Evolutionary conservation across 2,113 vertebrate species (phyloP).

Genomic region (Fulica atra): DNA sequence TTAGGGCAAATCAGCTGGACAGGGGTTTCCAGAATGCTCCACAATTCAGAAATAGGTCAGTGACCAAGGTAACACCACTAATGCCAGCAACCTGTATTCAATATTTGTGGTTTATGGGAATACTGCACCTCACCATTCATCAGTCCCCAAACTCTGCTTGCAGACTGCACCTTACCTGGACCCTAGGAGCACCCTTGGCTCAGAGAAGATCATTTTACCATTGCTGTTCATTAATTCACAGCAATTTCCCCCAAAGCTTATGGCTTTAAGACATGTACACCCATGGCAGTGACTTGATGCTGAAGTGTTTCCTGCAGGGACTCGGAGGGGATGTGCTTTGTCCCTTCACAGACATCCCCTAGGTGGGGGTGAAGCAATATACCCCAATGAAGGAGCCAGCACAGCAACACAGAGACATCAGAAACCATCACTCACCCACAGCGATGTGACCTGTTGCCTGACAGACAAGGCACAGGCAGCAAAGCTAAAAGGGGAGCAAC

Average conservation of each 20-base stretch:
- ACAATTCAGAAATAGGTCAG: not conserved
- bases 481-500: not conserved
- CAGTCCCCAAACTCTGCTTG: not conserved
- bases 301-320: not conserved
- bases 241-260: not conserved
- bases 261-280: not conserved
- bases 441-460: not conserved
- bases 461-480: not conserved
- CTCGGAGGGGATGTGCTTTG: not conserved
- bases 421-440: not conserved
- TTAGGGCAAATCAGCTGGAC: not conserved
- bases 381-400: not conserved
- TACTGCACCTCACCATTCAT: not conserved
- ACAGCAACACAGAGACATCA: not conserved
- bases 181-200: not conserved
- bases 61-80: not conserved
- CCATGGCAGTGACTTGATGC: not conserved
- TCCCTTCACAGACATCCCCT: not conserved
- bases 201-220: not conserved
- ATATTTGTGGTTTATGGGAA: not conserved
- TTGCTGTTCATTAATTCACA: not conserved
- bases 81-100: not conserved
- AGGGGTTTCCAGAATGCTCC: not conserved
- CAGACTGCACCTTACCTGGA: not conserved
- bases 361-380: not conserved